Base-by-base conservation (phyloP, 2,888 invertebrate genomes). In the Autographa pulchrina region DNA sequence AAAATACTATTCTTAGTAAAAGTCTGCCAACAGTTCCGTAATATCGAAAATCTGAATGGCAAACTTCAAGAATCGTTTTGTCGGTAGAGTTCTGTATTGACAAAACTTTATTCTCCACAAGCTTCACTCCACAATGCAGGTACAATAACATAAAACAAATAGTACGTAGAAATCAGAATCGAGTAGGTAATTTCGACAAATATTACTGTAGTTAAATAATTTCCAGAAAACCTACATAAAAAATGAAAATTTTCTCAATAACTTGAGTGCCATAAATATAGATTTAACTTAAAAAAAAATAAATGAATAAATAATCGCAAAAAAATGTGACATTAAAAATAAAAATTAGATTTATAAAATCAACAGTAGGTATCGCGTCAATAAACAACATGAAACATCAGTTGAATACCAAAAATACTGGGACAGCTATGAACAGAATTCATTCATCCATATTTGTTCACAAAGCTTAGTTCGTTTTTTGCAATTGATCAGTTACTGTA, bases 61-160 rank as follows among this genome's bases (percentile, higher is more conserved):
- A 56, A 56, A 56, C 54, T 56, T 20, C 54, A 25, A 25, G 54
- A 56, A 20, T 56, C 25, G 54, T 56, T 56, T 54, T 56, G 54
- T 56, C 20, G 54, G 25, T 25, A 25, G 54, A 56, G 20, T 18
- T 20, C 54, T 2, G 25, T 56, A 56, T 56, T 13, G 54, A 13
- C 25, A 11, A 56, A 56, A 56, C 25, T 56, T 56, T 41, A 38
- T 38, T n/a, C n/a, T 38, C 0, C 38, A 61, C 38, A 20, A 61
- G 38, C 4, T 54, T 20, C 13, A n/a, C 7, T n/a, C 48, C 48
- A 48, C n/a, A n/a, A n/a, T 16, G 48, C n/a, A 43, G 16, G 16
- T 43, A 60, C 8, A 38, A 60, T 60, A 43, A 0, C 14, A 16
- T 14, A 16, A 43, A 14, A 43, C 6, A 43, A 35, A 8, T 35